Base-by-base conservation (phyloP, 2,113 vertebrate species). In the Sinocyclocheilus maitianheensis region DNA sequence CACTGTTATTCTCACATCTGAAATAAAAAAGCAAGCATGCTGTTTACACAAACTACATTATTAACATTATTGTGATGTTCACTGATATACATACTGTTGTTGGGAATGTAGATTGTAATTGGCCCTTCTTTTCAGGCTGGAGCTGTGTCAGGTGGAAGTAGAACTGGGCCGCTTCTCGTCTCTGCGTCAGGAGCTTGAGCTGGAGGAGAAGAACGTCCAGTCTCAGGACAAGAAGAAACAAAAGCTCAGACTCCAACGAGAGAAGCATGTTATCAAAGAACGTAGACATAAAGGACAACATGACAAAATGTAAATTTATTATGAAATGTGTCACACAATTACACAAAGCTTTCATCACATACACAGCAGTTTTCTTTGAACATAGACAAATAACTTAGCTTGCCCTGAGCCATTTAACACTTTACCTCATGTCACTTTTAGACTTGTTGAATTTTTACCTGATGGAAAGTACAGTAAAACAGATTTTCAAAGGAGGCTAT, bases 121-220 rank as follows among this genome's bases (percentile, higher is more conserved):
- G 30, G 40, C 10, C 10, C 11, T 74, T 86, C 2, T 75, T 84
- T 3, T 90, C 84, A 94, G 98, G 94, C 90, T 91, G 88, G 87
- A 96, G 89, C 85, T 95, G 91, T 96, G 93, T 93, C 91, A 94
- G 85, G 81, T 95, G n/a, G 94, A 96, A 87, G 88, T 94, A 10
- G 91, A 96, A 24, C 92, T 94, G 85, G 92, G 92, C 81, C 95
- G 88, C 85, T 90, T 94, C 0, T 78, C 93, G 22, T 82, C 6
- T 0, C 74, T 95, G 16, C 87, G 18, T 37, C 90, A 92, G 75
- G 88, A 91, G 58, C 77, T 94, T 74, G 77, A 85, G 20, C 86
- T 90, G 63, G 92, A 95, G 26, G 94, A 94, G 76, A 90, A 89
- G 81, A 86, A 90, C 37, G 89, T 94, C 4, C 88, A 92, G 37